Base-by-base conservation (phyloP, 2,888 invertebrate species). In the Synergus umbraculus region DNA sequence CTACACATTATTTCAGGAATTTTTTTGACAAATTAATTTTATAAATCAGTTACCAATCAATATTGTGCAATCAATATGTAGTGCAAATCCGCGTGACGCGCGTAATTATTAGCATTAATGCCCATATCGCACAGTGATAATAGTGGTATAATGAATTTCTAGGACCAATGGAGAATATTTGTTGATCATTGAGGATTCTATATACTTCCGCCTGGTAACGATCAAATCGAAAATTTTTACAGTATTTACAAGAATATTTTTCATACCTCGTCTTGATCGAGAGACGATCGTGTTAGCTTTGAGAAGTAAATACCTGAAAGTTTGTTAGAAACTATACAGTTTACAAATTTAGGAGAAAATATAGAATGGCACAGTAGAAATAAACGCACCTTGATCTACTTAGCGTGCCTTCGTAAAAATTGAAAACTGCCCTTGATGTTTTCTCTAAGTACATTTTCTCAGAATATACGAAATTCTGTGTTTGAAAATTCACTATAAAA, bases 201-300 rank as follows among this genome's bases (percentile, higher is more conserved):
- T 85, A 82, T 84, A 85, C 83, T 86, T 85, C 81, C 80, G 82
- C 82, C 86, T 84, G 78, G 81, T 82, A 85, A 79, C 81, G 73
- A 86, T 83, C 82, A 78, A 80, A 82, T 82, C 78, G 54, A 67
- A 73, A 79, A 78, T 88, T 87, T 88, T 84, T 87, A 86, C 81
- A 85, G 84, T 84, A 86, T 88, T 87, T 87, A 84, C 81, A 85
- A 84, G 87, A 87, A 88, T 90, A 88, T 90, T 89, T 89, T 90
- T 89, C 88, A 87, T 89, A 89, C 89, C 84, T 86, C 79, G 81
- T 81, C 77, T 58, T 29, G 15, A 49, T 69, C 29, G 46, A 46
- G 13, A 69, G 46, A 46, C 67, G 67, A 69, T 46, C 46, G 15
- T 13, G 44, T 13, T 29, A 49, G 29, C 22, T 37, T 7, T 73